Evolutionary conservation across 2,113 vertebrate species (phyloP), one percentile per base, ranked within the genome.

Genomic region (Enhydra lutris): DNA sequence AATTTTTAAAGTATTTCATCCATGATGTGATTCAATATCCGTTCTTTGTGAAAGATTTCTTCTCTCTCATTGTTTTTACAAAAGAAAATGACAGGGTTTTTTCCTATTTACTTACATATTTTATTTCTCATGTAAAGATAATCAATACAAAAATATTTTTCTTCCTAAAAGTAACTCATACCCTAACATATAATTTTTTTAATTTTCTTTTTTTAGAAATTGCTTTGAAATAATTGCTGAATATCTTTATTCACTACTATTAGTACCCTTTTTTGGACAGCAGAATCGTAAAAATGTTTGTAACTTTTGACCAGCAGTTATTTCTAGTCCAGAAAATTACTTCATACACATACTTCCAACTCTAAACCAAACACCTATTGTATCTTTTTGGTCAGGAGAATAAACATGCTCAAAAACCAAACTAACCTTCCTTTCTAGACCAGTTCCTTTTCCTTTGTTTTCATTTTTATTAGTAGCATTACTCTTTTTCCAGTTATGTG

Each of bases 91-190:
- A 45, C 20, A 69, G 1, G 5, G 4, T 74, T 92, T 95, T 96
- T 93, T 86, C 42, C 15, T 71, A 39, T 95, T 83, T 91, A 81
- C 29, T 85, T 94, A 52, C 0, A 18, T 92, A 36, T 91, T 91
- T 91, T 87, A 79, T 74, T 93, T 89, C 14, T 83, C 61, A 79
- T 61, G 14, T 90, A 86, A 96, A 96, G 42, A 96, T 96, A 97
- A 57, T 47, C 20, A 89, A 17, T 55, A 29, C n/a, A 86, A 88
- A 74, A 88, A 74, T 65, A 65, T 4, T 85, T 88, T 94, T 88
- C 24, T 79, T 91, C 13, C 65, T 69, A 80, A 78, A 95, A 42
- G 29, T 67, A n/a, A 59, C 15, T 71, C 36, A 59, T 78, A 78
- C 0, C 23, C 42, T 94, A 76, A 87, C 26, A n/a, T 50, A 71